These are phyloP conservation scores for Parazoanthus atlanticus DNA, from an alignment of 92 coral and sea anemone species.

Conservation along the genomic window DNA sequence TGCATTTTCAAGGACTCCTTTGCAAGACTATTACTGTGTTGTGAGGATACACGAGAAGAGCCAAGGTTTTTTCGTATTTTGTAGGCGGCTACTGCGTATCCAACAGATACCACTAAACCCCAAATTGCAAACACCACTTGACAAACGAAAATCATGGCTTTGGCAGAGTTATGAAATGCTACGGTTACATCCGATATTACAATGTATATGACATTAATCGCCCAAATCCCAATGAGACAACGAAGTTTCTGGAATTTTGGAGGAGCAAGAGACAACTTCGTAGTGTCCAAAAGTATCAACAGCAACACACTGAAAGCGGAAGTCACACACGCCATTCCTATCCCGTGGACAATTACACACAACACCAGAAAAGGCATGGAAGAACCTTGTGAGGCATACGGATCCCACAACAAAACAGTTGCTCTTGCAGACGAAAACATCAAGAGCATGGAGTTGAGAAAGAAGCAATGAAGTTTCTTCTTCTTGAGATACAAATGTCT, in stretches of 20 bases:
- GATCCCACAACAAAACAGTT: slow-evolving; percentile 35
- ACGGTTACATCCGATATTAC: slow-evolving; percentile 56
- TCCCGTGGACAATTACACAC: slow-evolving; percentile 8
- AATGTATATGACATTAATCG: slow-evolving; percentile 33
- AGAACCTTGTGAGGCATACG: not conserved
- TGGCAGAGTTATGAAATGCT: slow-evolving; percentile 40
- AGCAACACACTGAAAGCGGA: slow-evolving; percentile 76
- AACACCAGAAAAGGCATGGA: not conserved
- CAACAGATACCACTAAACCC: slow-evolving; percentile 69
- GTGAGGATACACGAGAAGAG: slow-evolving; percentile 63
- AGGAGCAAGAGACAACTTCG: slow-evolving; percentile 58
- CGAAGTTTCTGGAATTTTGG: slow-evolving; percentile 66
- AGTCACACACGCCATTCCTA: slow-evolving; percentile 50
- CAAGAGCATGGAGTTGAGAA: slow-evolving; percentile 33
- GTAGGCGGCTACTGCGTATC: slow-evolving; percentile 68
- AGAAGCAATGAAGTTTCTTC: slow-evolving; percentile 26
- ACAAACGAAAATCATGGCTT: slow-evolving; percentile 54
- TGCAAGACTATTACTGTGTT: not conserved
- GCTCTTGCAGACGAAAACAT: slow-evolving; percentile 17
- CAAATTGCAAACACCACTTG: slow-evolving; percentile 46
- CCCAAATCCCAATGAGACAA: slow-evolving; percentile 54
- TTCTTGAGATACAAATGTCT: not conserved
- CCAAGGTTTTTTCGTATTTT: slow-evolving; percentile 66
- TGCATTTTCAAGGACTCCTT: slow-evolving; percentile 45
- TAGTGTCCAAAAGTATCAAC: slow-evolving; percentile 69